These are phyloP conservation scores for Spinus olivaceus DNA, from an alignment of 2,797 vertebrate species.

Conservation along the genomic window DNA sequence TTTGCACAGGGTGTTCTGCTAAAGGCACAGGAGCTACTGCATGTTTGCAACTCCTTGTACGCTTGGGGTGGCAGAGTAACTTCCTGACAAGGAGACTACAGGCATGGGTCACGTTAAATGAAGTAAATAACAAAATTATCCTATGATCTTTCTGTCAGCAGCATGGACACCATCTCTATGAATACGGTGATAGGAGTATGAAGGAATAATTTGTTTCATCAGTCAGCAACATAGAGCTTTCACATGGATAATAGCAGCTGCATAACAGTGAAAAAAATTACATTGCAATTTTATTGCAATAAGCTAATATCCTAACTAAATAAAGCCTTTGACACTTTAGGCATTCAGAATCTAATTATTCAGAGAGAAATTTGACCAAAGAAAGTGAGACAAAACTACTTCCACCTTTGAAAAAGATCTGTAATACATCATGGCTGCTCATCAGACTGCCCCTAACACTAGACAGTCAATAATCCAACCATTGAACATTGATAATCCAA, in stretches of 20 bases:
- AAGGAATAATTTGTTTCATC: neutral
- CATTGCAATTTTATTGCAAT: neutral
- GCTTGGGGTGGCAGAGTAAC: neutral
- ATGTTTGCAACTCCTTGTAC: neutral
- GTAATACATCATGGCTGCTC: neutral
- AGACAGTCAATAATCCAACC: neutral
- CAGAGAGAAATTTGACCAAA: neutral
- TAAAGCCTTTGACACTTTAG: neutral
- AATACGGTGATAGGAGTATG: neutral
- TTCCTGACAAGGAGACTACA: neutral
- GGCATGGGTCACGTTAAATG: neutral
- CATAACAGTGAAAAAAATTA: neutral
- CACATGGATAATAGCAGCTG: neutral
- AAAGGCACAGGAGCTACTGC: neutral
- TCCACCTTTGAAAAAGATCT: neutral
- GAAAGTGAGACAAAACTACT: neutral
- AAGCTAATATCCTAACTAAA: slow-evolving; percentile 14
- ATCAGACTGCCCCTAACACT: neutral
- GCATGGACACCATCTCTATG: neutral
- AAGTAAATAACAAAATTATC: neutral
- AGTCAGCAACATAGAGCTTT: neutral
- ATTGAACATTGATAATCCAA: neutral
- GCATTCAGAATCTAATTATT: neutral
- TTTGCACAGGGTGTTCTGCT: neutral
- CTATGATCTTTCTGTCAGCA: neutral